Evolutionary conservation across 2,888 invertebrate species (phyloP).

Genomic region (Pyrocoelia pectoralis): DNA sequence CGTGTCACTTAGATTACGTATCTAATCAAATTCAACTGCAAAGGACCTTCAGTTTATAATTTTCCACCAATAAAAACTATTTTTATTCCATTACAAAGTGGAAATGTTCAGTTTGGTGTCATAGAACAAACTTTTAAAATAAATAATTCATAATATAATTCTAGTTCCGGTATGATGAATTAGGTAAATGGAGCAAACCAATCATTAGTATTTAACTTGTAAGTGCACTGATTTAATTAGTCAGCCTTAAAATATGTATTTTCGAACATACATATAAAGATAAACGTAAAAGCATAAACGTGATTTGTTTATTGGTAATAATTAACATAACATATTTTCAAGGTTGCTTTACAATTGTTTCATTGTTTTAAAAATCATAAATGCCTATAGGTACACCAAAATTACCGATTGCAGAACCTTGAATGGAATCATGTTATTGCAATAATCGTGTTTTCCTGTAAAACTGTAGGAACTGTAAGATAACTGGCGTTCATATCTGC

Average conservation of each 20-base stretch:
- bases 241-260: constrained; percentile 7
- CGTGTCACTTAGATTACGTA: too few species aligned
- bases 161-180: constrained; percentile 28
- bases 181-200: constrained; percentile 24
- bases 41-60: too few species aligned
- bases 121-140: background rate
- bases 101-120: background rate
- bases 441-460: too few species aligned
- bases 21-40: too few species aligned
- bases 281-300: background rate
- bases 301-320: background rate
- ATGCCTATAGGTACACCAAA: too few species aligned
- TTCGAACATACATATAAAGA: background rate
- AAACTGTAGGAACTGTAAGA: too few species aligned
- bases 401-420: too few species aligned
- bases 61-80: too few species aligned
- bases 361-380: background rate
- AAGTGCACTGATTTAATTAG: constrained; percentile 4
- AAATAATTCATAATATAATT: constrained; percentile 18
- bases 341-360: background rate
- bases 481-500: too few species aligned
- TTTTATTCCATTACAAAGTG: too few species aligned
- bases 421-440: too few species aligned
- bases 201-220: constrained; percentile 15
- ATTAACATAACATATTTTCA: background rate